phyloP scores from a whole-genome alignment of 2,888 invertebrate genomes.

The Athrips mouffetella region DNA sequence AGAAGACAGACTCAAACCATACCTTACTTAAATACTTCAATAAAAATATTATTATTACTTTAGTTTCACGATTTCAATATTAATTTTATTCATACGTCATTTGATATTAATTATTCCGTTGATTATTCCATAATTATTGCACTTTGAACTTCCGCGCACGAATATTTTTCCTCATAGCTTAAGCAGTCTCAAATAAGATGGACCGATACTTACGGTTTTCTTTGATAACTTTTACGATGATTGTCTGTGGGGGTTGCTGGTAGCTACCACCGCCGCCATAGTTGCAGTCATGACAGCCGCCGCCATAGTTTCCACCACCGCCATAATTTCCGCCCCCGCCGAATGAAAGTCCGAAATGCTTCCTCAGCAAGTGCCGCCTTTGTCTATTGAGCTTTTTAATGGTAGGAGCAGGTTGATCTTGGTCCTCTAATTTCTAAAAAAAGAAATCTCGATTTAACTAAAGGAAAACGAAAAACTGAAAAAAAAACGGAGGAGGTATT shows the following conservation, averaged over 20 bases:
- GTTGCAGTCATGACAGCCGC: not conserved
- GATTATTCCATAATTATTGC: too few relatives aligned
- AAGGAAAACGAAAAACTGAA: too few relatives aligned
- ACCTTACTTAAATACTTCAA: too few relatives aligned
- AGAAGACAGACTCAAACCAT: too few relatives aligned
- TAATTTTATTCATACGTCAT: too few relatives aligned
- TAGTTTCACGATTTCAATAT: too few relatives aligned
- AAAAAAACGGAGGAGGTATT: too few relatives aligned
- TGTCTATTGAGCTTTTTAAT: slow-evolving; percentile 38
- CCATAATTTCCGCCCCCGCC: slow-evolving; percentile 31
- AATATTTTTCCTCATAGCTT: too few relatives aligned
- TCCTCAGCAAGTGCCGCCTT: slow-evolving; percentile 46
- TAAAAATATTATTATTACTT: too few relatives aligned
- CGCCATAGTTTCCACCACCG: slow-evolving; percentile 30
- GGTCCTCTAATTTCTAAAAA: slow-evolving; percentile 64
- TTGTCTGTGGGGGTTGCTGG: slow-evolving; percentile 7
- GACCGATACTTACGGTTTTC: not conserved
- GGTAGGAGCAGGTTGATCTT: slow-evolving; percentile 32
- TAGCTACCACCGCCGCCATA: not conserved
- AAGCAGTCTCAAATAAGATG: too few relatives aligned
- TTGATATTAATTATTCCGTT: too few relatives aligned
- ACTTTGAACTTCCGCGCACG: too few relatives aligned
- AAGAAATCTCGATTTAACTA: slow-evolving; percentile 11
- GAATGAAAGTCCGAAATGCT: slow-evolving; percentile 33
- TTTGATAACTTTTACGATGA: slow-evolving; percentile 12